Conservation (phyloP, 2,888 invertebrate genomes). For the Polyommatus iphigenia region DNA sequence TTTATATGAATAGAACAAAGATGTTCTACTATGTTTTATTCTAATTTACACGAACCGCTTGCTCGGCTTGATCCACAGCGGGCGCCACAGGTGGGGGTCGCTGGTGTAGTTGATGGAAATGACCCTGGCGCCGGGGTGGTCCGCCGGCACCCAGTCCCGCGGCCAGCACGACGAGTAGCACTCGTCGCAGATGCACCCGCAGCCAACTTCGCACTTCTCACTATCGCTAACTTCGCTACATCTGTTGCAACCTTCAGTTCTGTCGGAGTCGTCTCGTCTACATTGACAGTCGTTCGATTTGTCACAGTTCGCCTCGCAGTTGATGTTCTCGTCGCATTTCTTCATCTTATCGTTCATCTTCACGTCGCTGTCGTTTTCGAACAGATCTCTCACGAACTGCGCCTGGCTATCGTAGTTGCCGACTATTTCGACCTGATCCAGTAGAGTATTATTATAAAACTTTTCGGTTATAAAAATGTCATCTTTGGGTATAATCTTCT, state of each 20-base stretch:
- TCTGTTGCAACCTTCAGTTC: slow-evolving; percentile 33
- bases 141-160: slow-evolving; percentile 90
- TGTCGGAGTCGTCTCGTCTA: slow-evolving; percentile 1
- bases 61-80: slow-evolving; percentile 85
- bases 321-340: slow-evolving; percentile 37
- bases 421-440: slow-evolving; percentile 53
- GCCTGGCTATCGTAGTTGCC: slow-evolving; percentile 66
- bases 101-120: slow-evolving; percentile 92
- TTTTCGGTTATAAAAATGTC: slow-evolving; percentile 62
- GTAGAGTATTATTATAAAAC: slow-evolving; percentile 61
- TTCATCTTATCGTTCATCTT: slow-evolving; percentile 39
- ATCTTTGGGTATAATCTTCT: slow-evolving; percentile 56
- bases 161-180: slow-evolving; percentile 89
- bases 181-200: slow-evolving; percentile 67
- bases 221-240: slow-evolving; percentile 34
- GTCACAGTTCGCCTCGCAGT: slow-evolving; percentile 41
- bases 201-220: slow-evolving; percentile 56
- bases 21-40: neutral
- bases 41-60: slow-evolving; percentile 68
- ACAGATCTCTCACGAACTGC: slow-evolving; percentile 65
- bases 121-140: slow-evolving; percentile 88
- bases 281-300: slow-evolving; percentile 27
- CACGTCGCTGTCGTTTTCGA: slow-evolving; percentile 49
- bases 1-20: neutral
- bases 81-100: slow-evolving; percentile 87